Evolutionary conservation across 1,140 invertebrate genomes (phyloP).

Genomic region (Amyelois transitella): DNA sequence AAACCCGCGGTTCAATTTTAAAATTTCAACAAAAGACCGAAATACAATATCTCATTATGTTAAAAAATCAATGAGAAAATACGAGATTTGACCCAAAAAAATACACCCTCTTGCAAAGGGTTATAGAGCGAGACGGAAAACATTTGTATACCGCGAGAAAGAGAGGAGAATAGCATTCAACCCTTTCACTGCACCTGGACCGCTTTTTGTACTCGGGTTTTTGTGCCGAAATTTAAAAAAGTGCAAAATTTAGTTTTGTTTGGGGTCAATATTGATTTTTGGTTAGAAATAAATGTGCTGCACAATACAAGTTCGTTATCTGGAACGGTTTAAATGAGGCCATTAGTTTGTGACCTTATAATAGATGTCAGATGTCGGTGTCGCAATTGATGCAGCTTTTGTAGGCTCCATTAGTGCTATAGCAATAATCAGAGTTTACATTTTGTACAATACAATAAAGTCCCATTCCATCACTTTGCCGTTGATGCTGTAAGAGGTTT

Average conservation of each 20-base stretch:
- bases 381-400: slow-evolving; percentile 1
- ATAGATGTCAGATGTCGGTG: slow-evolving; percentile 14
- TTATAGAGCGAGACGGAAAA: slow-evolving; percentile 45
- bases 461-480: no score
- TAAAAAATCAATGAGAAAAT: slow-evolving; percentile 59
- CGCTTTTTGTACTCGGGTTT: slow-evolving; percentile 43
- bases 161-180: slow-evolving; percentile 31
- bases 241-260: slow-evolving; percentile 62
- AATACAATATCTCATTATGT: slow-evolving; percentile 67
- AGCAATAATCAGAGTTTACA: background rate
- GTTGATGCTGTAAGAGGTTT: no score
- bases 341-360: slow-evolving; percentile 38
- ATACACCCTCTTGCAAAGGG: slow-evolving; percentile 47
- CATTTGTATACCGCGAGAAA: slow-evolving; percentile 20
- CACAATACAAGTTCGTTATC: slow-evolving; percentile 65
- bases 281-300: slow-evolving; percentile 27
- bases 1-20: slow-evolving; percentile 31
- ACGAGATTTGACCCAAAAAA: slow-evolving; percentile 66
- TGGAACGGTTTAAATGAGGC: slow-evolving; percentile 41
- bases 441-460: background rate
- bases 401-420: background rate
- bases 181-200: slow-evolving; percentile 67
- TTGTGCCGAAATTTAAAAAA: slow-evolving; percentile 62
- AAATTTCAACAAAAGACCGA: slow-evolving; percentile 39
- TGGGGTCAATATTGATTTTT: slow-evolving; percentile 69